These are phyloP conservation scores for Ditylenchus weischeri DNA, from an alignment of 2,888 invertebrate species.

Conservation along the genomic window DNA sequence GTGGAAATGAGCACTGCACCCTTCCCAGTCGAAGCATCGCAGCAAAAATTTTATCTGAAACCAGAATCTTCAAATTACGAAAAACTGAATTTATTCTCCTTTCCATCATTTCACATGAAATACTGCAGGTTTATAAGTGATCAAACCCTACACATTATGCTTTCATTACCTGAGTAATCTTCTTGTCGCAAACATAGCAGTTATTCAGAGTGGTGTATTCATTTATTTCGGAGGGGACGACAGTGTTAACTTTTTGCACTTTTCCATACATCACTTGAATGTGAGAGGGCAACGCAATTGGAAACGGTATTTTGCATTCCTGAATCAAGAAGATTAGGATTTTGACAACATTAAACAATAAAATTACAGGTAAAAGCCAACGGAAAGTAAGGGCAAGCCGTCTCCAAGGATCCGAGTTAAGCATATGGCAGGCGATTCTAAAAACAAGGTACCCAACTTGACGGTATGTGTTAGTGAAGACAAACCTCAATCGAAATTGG, in stretches of 20 bases:
- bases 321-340: constrained; percentile 15
- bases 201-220: constrained; percentile 38
- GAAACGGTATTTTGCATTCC: constrained; percentile 44
- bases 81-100: not conserved
- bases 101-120: not conserved
- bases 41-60: constrained; percentile 29
- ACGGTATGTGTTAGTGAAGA: not conserved
- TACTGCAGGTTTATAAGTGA: too few species aligned
- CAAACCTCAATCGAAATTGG: constrained; percentile 69
- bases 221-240: constrained; percentile 35
- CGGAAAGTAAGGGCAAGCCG: constrained; percentile 78
- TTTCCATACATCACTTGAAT: constrained; percentile 41
- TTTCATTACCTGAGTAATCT: constrained; percentile 32
- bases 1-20: constrained; percentile 30
- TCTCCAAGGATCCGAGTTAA: constrained; percentile 80
- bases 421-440: constrained; percentile 76
- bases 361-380: constrained; percentile 69
- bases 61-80: not conserved
- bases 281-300: constrained; percentile 42
- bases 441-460: not conserved
- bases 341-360: not conserved
- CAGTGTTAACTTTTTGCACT: constrained; percentile 44
- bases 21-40: constrained; percentile 25
- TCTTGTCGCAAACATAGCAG: constrained; percentile 43
- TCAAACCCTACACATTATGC: too few species aligned